Percentiles rank a stretch among this genome's conserved stretches.
phyloP scores from a whole-genome alignment of 2,888 invertebrate species.

The Parnassius apollo region DNA sequence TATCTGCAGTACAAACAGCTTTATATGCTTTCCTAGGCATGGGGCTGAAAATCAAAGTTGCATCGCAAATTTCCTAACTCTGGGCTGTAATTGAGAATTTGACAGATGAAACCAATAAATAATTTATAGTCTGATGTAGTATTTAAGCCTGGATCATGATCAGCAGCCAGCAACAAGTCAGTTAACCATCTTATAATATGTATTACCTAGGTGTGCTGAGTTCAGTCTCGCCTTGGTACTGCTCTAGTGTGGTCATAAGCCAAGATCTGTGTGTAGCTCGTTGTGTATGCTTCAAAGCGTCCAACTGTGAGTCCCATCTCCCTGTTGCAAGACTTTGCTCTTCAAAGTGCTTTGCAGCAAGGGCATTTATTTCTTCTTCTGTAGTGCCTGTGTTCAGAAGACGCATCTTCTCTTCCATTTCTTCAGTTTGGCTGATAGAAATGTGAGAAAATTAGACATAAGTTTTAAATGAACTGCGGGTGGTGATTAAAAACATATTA shows the following conservation, averaged over 20 bases:
- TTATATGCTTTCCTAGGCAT: no score
- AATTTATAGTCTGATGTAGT: no score
- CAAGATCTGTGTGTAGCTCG: slow-evolving; percentile 93
- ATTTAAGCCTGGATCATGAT: no score
- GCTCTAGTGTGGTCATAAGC: slow-evolving; percentile 89
- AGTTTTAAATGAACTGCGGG: no score
- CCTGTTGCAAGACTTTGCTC: slow-evolving; percentile 92
- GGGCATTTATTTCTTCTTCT: slow-evolving; percentile 91
- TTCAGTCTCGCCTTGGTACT: slow-evolving; percentile 53
- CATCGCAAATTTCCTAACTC: no score
- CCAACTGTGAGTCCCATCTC: slow-evolving; percentile 92
- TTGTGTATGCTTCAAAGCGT: slow-evolving; percentile 91
- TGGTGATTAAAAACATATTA: no score
- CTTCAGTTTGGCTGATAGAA: slow-evolving; percentile 86
- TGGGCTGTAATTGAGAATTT: no score
- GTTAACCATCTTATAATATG: slow-evolving; percentile 56
- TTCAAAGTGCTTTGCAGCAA: slow-evolving; percentile 91
- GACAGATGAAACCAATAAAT: no score
- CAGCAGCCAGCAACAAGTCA: no score
- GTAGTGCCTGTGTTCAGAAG: slow-evolving; percentile 88
- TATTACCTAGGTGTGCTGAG: slow-evolving; percentile 83
- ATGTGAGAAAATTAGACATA: neutral
- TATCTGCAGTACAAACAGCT: no score
- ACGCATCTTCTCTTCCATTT: slow-evolving; percentile 93
- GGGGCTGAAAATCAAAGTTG: no score